Percentiles rank a stretch among this genome's conserved stretches.
phyloP scores from a whole-genome alignment of 2,113 vertebrate species.

The Aramus guarauna region DNA sequence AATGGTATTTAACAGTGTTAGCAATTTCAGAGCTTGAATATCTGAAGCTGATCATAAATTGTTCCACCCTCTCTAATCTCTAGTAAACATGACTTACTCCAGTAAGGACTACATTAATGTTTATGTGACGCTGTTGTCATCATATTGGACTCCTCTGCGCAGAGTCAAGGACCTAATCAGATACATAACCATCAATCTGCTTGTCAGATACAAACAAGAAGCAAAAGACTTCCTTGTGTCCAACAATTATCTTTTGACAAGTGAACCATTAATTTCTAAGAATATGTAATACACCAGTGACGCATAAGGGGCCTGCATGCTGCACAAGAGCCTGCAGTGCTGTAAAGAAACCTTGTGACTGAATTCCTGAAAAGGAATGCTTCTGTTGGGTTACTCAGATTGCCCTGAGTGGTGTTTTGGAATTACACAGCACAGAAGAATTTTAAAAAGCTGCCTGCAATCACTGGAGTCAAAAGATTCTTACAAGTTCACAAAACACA shows the following conservation, averaged over 20 bases:
- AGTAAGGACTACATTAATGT: not conserved
- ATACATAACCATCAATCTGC: not conserved
- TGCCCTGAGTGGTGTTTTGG: not conserved
- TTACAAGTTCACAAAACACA: not conserved
- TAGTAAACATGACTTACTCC: not conserved
- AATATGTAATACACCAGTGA: not conserved
- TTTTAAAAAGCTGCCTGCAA: not conserved
- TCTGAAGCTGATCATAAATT: not conserved
- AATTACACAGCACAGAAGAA: not conserved
- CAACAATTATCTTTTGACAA: slow-evolving; percentile 18
- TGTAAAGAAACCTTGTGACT: not conserved
- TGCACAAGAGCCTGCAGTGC: not conserved
- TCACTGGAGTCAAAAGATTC: not conserved
- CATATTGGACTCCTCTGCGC: not conserved
- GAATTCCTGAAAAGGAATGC: not conserved
- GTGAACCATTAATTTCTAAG: not conserved
- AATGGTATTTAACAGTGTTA: not conserved
- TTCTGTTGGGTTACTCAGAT: not conserved
- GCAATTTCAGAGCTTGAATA: not conserved
- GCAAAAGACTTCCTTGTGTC: slow-evolving; percentile 2
- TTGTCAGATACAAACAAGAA: not conserved
- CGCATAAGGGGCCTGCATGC: fast-evolving
- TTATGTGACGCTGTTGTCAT: not conserved
- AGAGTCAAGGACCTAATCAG: not conserved
- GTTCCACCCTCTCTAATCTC: not conserved